A percentile compares a stretch with the other conserved stretches of the same genome.
Conservation (phyloP, 2,113 vertebrate species). For the Leucopsar rothschildi region DNA sequence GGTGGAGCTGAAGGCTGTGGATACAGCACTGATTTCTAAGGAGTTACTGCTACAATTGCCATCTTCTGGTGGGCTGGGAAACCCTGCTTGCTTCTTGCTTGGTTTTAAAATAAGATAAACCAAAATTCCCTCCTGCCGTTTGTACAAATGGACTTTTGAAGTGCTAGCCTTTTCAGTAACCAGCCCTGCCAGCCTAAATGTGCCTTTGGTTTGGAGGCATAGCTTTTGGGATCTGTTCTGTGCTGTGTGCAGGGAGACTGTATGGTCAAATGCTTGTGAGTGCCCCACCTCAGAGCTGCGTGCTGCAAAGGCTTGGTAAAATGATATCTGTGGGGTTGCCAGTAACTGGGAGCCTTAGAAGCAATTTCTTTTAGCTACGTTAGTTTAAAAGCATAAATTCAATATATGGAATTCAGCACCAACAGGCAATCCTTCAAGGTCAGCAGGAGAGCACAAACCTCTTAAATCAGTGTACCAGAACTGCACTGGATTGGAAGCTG, state of each 20-base stretch:
- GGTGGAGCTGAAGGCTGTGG: slow-evolving; percentile 47
- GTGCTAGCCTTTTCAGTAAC: neutral
- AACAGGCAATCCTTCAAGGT: neutral
- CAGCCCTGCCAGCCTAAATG: neutral
- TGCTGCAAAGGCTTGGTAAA: neutral
- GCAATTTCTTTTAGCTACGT: neutral
- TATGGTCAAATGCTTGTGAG: neutral
- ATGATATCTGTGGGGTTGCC: neutral
- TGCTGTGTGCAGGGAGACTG: neutral
- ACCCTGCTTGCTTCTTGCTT: neutral
- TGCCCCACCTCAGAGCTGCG: neutral
- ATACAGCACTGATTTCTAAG: neutral
- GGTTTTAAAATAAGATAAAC: neutral
- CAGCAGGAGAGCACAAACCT: neutral
- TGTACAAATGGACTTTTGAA: neutral
- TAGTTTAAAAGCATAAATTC: neutral
- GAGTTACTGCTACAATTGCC: neutral
- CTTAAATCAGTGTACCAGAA: neutral
- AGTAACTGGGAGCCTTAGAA: neutral
- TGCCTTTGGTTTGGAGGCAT: neutral
- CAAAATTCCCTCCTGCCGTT: neutral
- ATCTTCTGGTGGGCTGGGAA: neutral
- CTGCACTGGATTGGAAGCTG: neutral
- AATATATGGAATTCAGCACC: neutral
- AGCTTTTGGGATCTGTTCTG: neutral